Conservation (phyloP, 2,113 vertebrate genomes). For the Lontra canadensis region DNA sequence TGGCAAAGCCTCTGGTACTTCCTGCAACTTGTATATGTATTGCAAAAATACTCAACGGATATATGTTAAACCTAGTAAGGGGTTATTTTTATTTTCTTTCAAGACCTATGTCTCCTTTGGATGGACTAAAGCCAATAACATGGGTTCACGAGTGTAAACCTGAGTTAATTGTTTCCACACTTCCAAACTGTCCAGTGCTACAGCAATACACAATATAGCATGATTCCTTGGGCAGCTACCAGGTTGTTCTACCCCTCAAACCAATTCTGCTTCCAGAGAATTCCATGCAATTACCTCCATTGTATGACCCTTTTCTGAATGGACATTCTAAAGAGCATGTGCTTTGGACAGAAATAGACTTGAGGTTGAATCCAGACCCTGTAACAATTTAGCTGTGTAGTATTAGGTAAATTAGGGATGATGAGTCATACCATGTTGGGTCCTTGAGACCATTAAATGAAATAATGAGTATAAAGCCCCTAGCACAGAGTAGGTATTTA, state of each 20-base stretch:
- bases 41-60: not conserved
- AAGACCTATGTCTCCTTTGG: not conserved
- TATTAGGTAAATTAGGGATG: not conserved
- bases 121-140: not conserved
- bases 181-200: not conserved
- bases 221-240: not conserved
- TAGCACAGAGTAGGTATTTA: not conserved
- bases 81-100: not conserved
- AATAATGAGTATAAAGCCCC: not conserved
- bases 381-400: not conserved
- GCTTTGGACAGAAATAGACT: slow-evolving; percentile 3
- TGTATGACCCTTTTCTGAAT: not conserved
- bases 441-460: not conserved
- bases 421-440: not conserved
- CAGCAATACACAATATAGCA: not conserved
- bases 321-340: not conserved
- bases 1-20: not conserved
- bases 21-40: not conserved
- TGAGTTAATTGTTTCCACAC: not conserved
- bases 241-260: not conserved
- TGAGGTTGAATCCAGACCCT: not conserved
- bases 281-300: slow-evolving; percentile 2
- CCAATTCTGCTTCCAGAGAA: slow-evolving; percentile 32
- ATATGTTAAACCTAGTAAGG: not conserved
- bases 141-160: not conserved